Evolutionary conservation across 2,113 vertebrate species (phyloP), one percentile per base, ranked within the genome.

Genomic region (Lutjanus erythropterus): DNA sequence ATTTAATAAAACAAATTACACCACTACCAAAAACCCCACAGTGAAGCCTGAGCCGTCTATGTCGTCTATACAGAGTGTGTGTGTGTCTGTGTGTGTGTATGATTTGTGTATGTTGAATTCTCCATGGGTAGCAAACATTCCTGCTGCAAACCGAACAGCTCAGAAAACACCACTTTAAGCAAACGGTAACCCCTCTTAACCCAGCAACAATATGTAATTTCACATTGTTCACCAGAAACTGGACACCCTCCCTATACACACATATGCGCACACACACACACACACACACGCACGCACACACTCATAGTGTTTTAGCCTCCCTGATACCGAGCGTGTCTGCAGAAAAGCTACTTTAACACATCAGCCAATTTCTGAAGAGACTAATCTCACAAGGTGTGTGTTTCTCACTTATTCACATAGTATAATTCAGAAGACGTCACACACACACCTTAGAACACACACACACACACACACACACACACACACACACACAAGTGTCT

Each of bases 1-100:
- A 78, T 86, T 83, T 74, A 85, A 85, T 86, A 64, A 81, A 89
- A 80, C 56, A 86, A 92, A 92, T 92, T 80, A 87, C 73, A 74
- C 33, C 72, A 31, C 56, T 41, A 62, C 55, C 64, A n/a, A 46
- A 44, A 86, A 64, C 64, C 62, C 66, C 19, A 10, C 58, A 65
- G 35, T 80, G 71, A 59, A 77, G 70, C 50, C 41, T 71, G 73
- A 75, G 47, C 74, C 15, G 8, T 50, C 44, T 69, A 44, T 67
- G 53, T 44, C n/a, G 66, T 59, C 3, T 42, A 39, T 10, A 61
- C 33, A 3, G 49, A 14, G 41, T 55, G 41, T 66, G 47, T 71
- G 31, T 74, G 67, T 64, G 73, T 70, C 62, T 78, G 47, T 73
- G 47, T 64, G 68, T 69, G 61, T 77, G 47, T 29, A 16, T 27